A percentile compares a stretch with the other conserved stretches of the same genome.
Conservation (phyloP, 2,113 vertebrate species). For the Hippocampus comes region DNA sequence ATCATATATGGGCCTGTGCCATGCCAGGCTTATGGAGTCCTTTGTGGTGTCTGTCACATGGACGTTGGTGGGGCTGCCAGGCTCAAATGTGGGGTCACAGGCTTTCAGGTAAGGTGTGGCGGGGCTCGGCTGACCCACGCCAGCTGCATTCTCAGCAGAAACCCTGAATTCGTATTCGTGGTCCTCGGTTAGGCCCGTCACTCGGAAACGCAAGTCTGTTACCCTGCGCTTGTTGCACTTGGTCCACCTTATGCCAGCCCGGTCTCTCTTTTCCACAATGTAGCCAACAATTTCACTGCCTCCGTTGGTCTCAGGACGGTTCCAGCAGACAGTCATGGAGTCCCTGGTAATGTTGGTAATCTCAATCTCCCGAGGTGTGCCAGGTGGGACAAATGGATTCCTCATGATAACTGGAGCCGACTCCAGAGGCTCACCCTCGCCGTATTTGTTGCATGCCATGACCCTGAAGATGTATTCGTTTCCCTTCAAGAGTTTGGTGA, state of each 20-base stretch:
- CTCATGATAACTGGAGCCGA: slow-evolving; percentile 90
- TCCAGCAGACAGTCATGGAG: slow-evolving; percentile 98
- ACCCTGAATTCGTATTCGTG: slow-evolving; percentile 97
- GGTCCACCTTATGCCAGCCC: slow-evolving; percentile 91
- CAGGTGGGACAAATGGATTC: slow-evolving; percentile 91
- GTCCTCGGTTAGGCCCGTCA: slow-evolving; percentile 90
- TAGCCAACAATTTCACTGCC: slow-evolving; percentile 92
- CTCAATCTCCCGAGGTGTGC: slow-evolving; percentile 84
- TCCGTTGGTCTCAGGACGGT: slow-evolving; percentile 85
- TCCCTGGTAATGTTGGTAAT: slow-evolving; percentile 92
- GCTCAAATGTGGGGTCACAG: slow-evolving; percentile 93
- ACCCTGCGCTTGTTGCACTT: slow-evolving; percentile 97
- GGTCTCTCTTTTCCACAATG: slow-evolving; percentile 94
- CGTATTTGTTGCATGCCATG: slow-evolving; percentile 96
- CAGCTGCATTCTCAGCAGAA: slow-evolving; percentile 95
- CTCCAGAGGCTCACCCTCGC: slow-evolving; percentile 89
- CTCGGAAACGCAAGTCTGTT: slow-evolving; percentile 92
- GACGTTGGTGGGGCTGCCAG: slow-evolving; percentile 86
- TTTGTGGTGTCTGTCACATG: slow-evolving; percentile 84
- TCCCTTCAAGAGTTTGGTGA: slow-evolving; percentile 94
- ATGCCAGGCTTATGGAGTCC: slow-evolving; percentile 81
- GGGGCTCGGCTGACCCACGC: slow-evolving; percentile 85
- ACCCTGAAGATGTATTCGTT: slow-evolving; percentile 98
- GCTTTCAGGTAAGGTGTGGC: slow-evolving; percentile 86
- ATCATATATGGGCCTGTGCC: slow-evolving; percentile 96